phyloP scores from a whole-genome alignment of 2,113 vertebrate genomes.

The Xenopus laevis region DNA sequence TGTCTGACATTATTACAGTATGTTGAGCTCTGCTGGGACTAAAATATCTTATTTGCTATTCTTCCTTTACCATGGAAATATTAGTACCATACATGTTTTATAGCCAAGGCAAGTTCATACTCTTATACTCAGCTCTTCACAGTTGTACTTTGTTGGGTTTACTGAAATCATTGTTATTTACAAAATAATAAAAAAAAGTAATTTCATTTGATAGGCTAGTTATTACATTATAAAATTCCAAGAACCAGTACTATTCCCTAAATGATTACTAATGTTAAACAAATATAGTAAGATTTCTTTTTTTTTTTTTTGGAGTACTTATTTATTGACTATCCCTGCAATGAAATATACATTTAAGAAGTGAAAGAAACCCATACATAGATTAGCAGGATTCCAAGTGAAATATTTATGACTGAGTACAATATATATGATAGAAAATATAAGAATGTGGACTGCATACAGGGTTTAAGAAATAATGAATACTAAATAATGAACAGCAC shows the following conservation, averaged over 20 bases:
- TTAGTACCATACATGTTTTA: no score
- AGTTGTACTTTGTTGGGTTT: no score
- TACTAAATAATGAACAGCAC: constrained; percentile 28
- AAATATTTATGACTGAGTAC: constrained; percentile 29
- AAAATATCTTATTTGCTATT: no score
- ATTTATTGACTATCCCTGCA: constrained; percentile 33
- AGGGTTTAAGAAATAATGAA: constrained; percentile 40
- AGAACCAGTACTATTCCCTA: background rate
- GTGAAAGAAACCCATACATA: constrained; percentile 6
- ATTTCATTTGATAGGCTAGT: no score
- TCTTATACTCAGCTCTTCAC: no score
- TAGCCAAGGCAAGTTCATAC: no score
- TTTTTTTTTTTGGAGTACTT: constrained; percentile 27
- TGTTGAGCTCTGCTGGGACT: no score
- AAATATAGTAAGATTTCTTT: constrained; percentile 23
- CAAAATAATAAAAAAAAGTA: no score
- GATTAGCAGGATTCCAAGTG: constrained; percentile 15
- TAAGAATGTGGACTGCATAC: constrained; percentile 3
- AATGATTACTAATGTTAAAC: constrained; percentile 17
- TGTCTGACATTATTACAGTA: no score
- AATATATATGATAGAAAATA: constrained; percentile 34
- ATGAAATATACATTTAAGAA: constrained; percentile 37
- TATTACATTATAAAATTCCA: background rate
- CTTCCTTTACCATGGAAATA: no score
- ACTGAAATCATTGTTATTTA: no score